Evolutionary conservation across 2,888 invertebrate species (phyloP).

Genomic region (Julus scandinavius): DNA sequence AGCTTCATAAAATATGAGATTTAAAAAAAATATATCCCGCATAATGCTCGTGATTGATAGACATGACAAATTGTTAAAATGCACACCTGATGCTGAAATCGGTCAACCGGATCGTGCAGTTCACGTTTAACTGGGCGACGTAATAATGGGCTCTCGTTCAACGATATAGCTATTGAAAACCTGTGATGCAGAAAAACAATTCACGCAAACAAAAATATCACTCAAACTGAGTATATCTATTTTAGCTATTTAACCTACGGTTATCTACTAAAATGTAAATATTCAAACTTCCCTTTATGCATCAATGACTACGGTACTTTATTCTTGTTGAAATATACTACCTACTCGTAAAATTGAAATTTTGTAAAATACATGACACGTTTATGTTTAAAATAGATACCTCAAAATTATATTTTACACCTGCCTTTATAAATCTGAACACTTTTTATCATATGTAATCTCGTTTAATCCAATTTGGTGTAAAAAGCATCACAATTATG

Average conservation of each 20-base stretch:
- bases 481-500: no score
- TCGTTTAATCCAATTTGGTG: no score
- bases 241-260: background rate
- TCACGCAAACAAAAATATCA: conserved; percentile 29
- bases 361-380: no score
- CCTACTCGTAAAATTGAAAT: background rate
- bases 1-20: conserved; percentile 4
- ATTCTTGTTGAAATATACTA: background rate
- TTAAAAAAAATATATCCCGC: background rate
- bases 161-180: conserved; percentile 21
- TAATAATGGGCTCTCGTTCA: conserved; percentile 22
- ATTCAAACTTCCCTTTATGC: background rate
- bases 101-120: conserved; percentile 27
- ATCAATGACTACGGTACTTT: background rate
- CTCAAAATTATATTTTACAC: no score
- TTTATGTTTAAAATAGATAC: no score
- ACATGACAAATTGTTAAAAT: conserved; percentile 45
- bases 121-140: background rate
- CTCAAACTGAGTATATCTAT: background rate
- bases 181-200: conserved; percentile 5
- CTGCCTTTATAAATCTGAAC: no score
- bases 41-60: conserved; percentile 45
- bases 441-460: no score
- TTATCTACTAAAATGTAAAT: background rate
- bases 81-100: conserved; percentile 40